Evolutionary conservation across 2,888 invertebrate species (phyloP), one percentile per base, ranked within the genome.

Genomic region (Drosophila ezoana): DNA sequence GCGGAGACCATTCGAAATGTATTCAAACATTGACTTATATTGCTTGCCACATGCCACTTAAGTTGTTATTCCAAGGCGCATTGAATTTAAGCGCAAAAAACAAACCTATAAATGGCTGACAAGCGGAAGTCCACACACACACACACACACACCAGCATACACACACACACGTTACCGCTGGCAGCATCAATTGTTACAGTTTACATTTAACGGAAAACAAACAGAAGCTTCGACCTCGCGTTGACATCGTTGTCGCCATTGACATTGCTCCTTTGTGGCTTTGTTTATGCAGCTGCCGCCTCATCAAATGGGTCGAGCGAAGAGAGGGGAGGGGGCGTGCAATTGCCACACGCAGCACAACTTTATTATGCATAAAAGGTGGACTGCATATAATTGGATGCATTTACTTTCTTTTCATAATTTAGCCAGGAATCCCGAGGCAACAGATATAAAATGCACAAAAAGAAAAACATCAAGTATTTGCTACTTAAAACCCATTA

Each of bases 211-310:
- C 59, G 38, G 41, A 86, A 73, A 67, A 68, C 75, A 88, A 84
- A 84, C 83, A 79, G 63, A 52, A 44, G 20, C 49, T 33, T 48
- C 48, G 51, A 52, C 53, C 52, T 48, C 56, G 47, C 48, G 53
- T 23, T 49, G 52, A 57, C 38, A 40, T 40, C 52, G 38, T 32
- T 56, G 51, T 28, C 63, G 64, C 61, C 65, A 69, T 71, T 75
- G 75, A 65, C 58, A 76, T 69, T 63, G 65, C 75, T 65, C 79
- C 74, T 59, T 60, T 62, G 79, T 53, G 72, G 76, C 74, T 35
- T 73, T 85, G 87, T 89, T 85, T 79, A 74, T 75, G 85, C 85
- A 89, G 87, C 89, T 84, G 87, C 68, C 43, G 37, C 43, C 16
- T 49, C 52, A 47, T 54, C 48, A 76, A 60, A 54, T 44, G 38